Conservation (phyloP, 2,113 vertebrate genomes). For the Platycercus adscitus region DNA sequence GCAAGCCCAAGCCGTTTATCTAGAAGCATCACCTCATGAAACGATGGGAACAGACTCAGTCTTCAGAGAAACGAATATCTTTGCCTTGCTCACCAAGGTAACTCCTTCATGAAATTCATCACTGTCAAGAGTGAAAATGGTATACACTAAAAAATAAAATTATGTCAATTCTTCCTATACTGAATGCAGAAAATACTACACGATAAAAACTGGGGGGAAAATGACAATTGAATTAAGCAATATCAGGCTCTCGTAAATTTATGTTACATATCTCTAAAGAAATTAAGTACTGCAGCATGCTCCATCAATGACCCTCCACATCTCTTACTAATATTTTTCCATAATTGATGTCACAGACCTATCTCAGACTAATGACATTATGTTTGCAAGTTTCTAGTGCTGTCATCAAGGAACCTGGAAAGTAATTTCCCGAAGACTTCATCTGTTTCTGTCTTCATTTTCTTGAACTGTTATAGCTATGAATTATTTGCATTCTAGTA, state of each 20-base stretch:
- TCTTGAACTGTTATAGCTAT: neutral
- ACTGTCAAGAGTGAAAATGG: neutral
- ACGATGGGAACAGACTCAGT: neutral
- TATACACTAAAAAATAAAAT: neutral
- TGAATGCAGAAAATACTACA: neutral
- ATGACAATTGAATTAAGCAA: neutral
- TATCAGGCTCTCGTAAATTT: neutral
- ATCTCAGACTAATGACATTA: constrained; percentile 31
- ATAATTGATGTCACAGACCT: constrained; percentile 33
- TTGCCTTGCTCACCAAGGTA: neutral
- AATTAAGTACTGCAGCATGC: constrained; percentile 4
- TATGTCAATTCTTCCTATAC: neutral
- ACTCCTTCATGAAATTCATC: neutral
- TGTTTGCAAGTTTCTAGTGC: constrained; percentile 22
- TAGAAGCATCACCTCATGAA: neutral
- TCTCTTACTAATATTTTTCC: constrained; percentile 35
- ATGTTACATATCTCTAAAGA: constrained; percentile 14
- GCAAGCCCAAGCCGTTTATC: neutral
- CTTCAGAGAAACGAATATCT: neutral
- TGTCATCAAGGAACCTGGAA: constrained; percentile 23
- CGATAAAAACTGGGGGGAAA: neutral
- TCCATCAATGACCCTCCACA: constrained; percentile 6
- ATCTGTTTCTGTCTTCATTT: constrained; percentile 17
- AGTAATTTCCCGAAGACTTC: constrained; percentile 7
- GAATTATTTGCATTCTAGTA: neutral